Evolutionary conservation across 2,113 vertebrate species (phyloP), one percentile per base, ranked within the genome.

Genomic region (Bos indicus): DNA sequence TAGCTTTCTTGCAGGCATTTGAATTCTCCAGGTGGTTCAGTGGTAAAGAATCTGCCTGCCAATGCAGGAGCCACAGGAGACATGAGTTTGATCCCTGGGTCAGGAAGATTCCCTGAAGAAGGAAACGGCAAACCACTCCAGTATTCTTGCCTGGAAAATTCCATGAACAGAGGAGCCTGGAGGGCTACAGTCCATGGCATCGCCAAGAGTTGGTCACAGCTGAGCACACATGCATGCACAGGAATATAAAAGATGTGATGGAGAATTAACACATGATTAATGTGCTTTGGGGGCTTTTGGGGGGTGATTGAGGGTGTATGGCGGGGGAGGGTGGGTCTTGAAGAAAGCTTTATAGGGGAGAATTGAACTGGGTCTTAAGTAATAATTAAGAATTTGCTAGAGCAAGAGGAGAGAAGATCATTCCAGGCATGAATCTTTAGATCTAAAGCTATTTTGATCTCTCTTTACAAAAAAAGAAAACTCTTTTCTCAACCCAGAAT

Each of bases 401-500:
- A 60, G 83, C 33, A 23, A 94, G 46, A 81, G 43, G 17, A 59
- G 62, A 74, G 46, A 85, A 94, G 80, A 51, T 89, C 64, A 62
- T 85, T 88, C 48, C 52, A 67, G 62, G 57, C 19, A 62, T 46
- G 81, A 87, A 59, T 92, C 48, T 26, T 83, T 88, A 60, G 36
- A 93, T 90, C 77, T 62, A 59, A 96, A 89, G 67, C 23, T 94
- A 92, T 88, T 97, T 80, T 40, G 48, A 64, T 96, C 74, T 90
- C 43, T 94, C 92, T 87, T 83, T 92, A 71, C 52, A 56, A 46
- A 86, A 92, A 92, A 92, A 91, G 28, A 96, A 91, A 96, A 64
- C 13, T 60, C 80, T 97, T 95, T 97, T 95, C 94, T 85, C 92
- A 94, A 82, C 88, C 85, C 92, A 95, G 81, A 97, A 98, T 95